Conservation (phyloP, 53 echinoderm and acorn worm species). For the Apostichopus leukothele region DNA sequence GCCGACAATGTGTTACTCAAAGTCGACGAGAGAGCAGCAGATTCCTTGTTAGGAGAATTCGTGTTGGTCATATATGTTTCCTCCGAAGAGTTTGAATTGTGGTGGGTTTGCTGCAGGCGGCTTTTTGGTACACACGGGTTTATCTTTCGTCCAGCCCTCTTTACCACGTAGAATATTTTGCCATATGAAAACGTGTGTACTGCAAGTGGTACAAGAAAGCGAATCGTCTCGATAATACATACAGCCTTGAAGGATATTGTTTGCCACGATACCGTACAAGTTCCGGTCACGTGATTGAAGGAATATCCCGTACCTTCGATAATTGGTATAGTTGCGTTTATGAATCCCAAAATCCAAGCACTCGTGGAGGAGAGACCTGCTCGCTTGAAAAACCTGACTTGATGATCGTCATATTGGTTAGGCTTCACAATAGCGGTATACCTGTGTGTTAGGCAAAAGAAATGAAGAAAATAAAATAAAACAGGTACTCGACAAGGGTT, state of each 20-base stretch:
- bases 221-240: constrained; percentile 6
- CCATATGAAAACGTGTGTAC: constrained; percentile 51
- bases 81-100: not conserved
- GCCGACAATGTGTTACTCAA: not conserved
- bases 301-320: constrained; percentile 38
- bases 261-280: constrained; percentile 51
- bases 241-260: not conserved
- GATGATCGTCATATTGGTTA: constrained; percentile 37
- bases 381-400: constrained; percentile 42
- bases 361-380: constrained; percentile 23
- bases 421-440: constrained; percentile 60
- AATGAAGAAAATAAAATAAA: not conserved
- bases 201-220: constrained; percentile 48
- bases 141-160: constrained; percentile 45
- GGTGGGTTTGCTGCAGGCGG: not conserved
- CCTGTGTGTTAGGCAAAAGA: constrained; percentile 23
- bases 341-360: constrained; percentile 29
- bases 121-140: constrained; percentile 3
- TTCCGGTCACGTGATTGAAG: constrained; percentile 50
- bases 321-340: constrained; percentile 46
- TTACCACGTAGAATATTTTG: constrained; percentile 53
- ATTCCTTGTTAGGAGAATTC: not conserved
- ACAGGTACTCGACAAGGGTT: too few species aligned
- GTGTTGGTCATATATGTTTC: not conserved
- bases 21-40: not conserved